A percentile compares a stretch with the other conserved stretches of the same genome.
Evolutionary conservation across 2,888 invertebrate species (phyloP).

Genomic region (Cephus nigrinus): DNA sequence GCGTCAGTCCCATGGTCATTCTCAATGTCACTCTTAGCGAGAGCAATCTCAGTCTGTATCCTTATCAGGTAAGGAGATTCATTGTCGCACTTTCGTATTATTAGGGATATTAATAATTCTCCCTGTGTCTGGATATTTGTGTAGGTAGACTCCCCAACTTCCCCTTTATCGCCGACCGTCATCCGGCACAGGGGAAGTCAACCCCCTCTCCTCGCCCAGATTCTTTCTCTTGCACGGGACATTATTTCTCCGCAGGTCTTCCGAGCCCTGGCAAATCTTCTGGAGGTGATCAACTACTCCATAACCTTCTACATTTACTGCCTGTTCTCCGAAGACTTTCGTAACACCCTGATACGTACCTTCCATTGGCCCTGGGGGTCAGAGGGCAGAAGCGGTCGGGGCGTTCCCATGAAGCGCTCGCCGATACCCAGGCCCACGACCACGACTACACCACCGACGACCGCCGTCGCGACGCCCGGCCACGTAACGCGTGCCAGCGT

Average conservation of each 20-base stretch:
- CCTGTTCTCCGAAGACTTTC: slow-evolving; percentile 81
- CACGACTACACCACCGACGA: slow-evolving; percentile 51
- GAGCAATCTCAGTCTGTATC: slow-evolving; percentile 71
- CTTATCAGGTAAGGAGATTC: slow-evolving; percentile 71
- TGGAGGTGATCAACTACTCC: slow-evolving; percentile 82
- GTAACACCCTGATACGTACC: slow-evolving; percentile 76
- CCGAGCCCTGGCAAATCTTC: slow-evolving; percentile 77
- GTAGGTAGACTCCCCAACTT: slow-evolving; percentile 7
- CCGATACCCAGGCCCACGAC: slow-evolving; percentile 49
- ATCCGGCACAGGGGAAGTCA: not conserved
- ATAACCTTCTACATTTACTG: slow-evolving; percentile 85
- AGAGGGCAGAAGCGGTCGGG: slow-evolving; percentile 34
- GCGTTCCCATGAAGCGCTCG: slow-evolving; percentile 48
- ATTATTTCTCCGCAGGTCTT: slow-evolving; percentile 69
- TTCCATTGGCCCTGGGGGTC: slow-evolving; percentile 70
- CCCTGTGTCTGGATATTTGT: too few relatives aligned
- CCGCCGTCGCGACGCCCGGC: slow-evolving; percentile 47
- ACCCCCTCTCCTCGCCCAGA: not conserved
- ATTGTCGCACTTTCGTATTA: not conserved
- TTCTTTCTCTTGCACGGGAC: slow-evolving; percentile 12
- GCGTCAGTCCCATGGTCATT: slow-evolving; percentile 79
- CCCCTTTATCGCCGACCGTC: slow-evolving; percentile 5
- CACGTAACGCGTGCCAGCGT: slow-evolving; percentile 53
- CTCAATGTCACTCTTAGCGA: slow-evolving; percentile 76
- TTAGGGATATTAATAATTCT: too few relatives aligned